A percentile compares a stretch with the other conserved stretches of the same genome.
phyloP scores from a whole-genome alignment of 1,140 invertebrate species.

The Drosophila parvula region DNA sequence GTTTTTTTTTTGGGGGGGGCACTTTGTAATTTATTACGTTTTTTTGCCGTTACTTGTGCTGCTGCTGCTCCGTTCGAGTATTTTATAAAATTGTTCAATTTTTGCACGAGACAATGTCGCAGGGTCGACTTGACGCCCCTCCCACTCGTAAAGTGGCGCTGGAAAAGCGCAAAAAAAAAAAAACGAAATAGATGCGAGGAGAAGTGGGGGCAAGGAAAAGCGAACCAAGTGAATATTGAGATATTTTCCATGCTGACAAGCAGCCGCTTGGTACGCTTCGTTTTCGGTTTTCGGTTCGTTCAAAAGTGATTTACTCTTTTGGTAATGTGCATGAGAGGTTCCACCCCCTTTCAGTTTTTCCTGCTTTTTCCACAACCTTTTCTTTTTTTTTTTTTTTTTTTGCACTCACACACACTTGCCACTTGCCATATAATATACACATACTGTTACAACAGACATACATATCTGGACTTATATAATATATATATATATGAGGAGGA shows the following conservation, averaged over 20 bases:
- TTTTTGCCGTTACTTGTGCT: conserved; percentile 39
- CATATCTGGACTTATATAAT: conserved; percentile 30
- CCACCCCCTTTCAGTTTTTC: conserved; percentile 7
- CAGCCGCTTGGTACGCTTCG: conserved; percentile 19
- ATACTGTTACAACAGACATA: conserved; percentile 11
- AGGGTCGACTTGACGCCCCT: conserved; percentile 39
- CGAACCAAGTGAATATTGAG: conserved; percentile 68
- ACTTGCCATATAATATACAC: conserved; percentile 23
- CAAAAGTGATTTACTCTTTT: conserved; percentile 74
- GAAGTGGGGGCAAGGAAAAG: background rate
- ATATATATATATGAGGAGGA: conserved; percentile 9
- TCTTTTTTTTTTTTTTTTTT: too few species aligned
- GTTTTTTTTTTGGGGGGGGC: conserved; percentile 27
- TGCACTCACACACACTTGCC: conserved; percentile 12
- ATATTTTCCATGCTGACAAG: conserved; percentile 60
- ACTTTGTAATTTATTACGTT: conserved; percentile 75
- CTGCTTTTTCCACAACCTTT: conserved; percentile 20
- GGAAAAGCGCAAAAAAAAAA: conserved; percentile 13
- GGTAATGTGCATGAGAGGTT: conserved; percentile 57
- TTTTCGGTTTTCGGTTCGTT: conserved; percentile 32
- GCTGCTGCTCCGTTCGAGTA: conserved; percentile 36
- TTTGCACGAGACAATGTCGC: conserved; percentile 55
- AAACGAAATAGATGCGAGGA: conserved; percentile 1
- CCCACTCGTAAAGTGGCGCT: conserved; percentile 31
- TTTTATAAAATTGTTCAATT: conserved; percentile 66